Base-by-base conservation (phyloP, 2,888 invertebrate species). In the Nycteola revayana region DNA sequence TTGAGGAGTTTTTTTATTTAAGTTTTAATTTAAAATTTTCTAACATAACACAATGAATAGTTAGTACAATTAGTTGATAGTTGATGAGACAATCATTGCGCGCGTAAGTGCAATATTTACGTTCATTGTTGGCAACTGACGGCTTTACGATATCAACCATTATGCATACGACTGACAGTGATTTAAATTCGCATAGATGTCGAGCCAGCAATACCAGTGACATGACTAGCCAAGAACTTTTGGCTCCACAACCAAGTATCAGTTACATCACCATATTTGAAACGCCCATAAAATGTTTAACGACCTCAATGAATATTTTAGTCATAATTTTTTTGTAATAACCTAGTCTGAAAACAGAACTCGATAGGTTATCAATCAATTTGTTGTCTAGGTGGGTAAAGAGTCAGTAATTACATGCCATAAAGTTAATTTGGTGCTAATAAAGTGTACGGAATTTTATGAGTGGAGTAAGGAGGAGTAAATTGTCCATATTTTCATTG, bases 51-150 rank as follows among this genome's bases (percentile, higher is more conserved):
- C 43, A 38, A 34, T 41, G 38, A 39, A 41, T 26, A 55, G 50
- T 50, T 47, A 46, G 31, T 42, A 54, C 44, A 42, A 49, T 44
- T 43, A 49, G 43, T 51, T 52, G 49, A 53, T 43, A 49, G 43
- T 51, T 52, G 49, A 53, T 53, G 54, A 59, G 60, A 62, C 62
- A 62, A 64, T 64, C 59, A 57, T 39, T 49, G 45, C 45, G 39
- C 38, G 43, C 42, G 24, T 55, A 60, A 68, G 64, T 64, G 59
- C 54, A 59, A 66, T 71, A 71, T 71, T 71, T 66, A 68, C 61
- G 59, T 56, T 55, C 63, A 60, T 66, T 66, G 69, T 64, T 57
- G 53, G 54, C 53, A 54, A 53, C 39, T 53, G 53, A 53, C 53
- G 46, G 50, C 36, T 53, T 53, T 53, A 53, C 50, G 52, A 53